Conservation (phyloP, 92 coral and sea anemone species). For the Phenganax stokvisi region DNA sequence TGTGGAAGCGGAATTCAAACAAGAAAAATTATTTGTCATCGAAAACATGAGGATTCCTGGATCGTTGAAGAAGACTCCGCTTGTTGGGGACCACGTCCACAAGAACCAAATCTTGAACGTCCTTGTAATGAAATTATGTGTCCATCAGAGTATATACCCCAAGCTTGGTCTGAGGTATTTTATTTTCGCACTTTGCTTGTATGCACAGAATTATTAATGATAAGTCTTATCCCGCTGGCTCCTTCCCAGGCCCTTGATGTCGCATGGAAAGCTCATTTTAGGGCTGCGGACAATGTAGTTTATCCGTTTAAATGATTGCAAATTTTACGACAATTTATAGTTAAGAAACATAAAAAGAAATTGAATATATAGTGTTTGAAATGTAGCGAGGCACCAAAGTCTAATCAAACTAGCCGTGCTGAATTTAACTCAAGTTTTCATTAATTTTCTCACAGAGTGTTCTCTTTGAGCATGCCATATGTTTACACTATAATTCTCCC, state of each 20-base stretch:
- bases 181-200: neutral
- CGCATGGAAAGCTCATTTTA: too few relatives aligned
- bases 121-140: conserved; percentile 75
- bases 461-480: too few relatives aligned
- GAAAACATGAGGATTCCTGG: conserved; percentile 18
- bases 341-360: too few relatives aligned
- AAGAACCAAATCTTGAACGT: conserved; percentile 6
- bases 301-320: neutral
- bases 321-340: too few relatives aligned
- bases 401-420: neutral
- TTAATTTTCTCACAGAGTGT: too few relatives aligned
- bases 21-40: conserved; percentile 45
- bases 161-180: conserved; percentile 71
- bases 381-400: neutral
- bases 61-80: conserved; percentile 7
- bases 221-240: too few relatives aligned
- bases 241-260: too few relatives aligned
- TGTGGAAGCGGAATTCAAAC: conserved; percentile 61
- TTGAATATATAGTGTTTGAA: too few relatives aligned
- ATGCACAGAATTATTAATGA: too few relatives aligned
- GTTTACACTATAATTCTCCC: too few relatives aligned
- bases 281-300: neutral
- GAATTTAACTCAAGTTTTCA: too few relatives aligned
- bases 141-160: conserved; percentile 67
- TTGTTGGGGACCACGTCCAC: neutral